Base-by-base conservation (phyloP, 2,888 invertebrate genomes). In the Schizaphis graminum region DNA sequence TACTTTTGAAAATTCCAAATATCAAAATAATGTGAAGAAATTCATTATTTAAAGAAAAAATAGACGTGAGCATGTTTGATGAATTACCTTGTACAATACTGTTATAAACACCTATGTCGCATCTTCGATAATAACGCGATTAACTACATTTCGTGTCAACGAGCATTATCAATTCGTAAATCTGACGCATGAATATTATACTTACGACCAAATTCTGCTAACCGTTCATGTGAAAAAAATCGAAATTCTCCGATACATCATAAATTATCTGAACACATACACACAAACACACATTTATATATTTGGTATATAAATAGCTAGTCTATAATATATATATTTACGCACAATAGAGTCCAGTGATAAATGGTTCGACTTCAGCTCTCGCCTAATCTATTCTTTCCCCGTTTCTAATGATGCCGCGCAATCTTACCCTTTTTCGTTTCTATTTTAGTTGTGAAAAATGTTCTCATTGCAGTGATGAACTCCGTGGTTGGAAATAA, bases 321-420 rank as follows among this genome's bases (percentile, higher is more conserved):
- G 67, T 47, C 61, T n/a, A 35, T 41, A 67, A 49, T 47, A 49
- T 47, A 87, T 47, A 47, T 87, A 87, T n/a, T 49, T 49, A 49
- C 49, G 53, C 77, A 77, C 77, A 77, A 91, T 77, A 77, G 91
- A 91, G 77, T 77, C 35, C 84, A 28, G 91, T 91, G 91, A 91
- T 91, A 91, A 91, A 91, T 91, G 91, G 53, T 91, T 53, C 41
- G 77, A 77, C 67, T 90, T 49, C 91, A 35, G 49, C 61, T 89
- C 90, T 47, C 47, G 90, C 24, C 49, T 91, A 91, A 77, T 91
- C 77, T 91, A 91, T 91, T 91, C n/a, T 91, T 77, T 91, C 90
- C 67, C 90, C n/a, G n/a, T 47, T 47, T n/a, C 49, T 26, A 49
- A 53, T 67, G 67, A 91, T 67, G 26, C 91, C 67, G 49, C 24